Percentiles rank a stretch among this genome's conserved stretches.
Evolutionary conservation across 2,113 vertebrate genomes (phyloP).

Genomic region (Sander vitreus): DNA sequence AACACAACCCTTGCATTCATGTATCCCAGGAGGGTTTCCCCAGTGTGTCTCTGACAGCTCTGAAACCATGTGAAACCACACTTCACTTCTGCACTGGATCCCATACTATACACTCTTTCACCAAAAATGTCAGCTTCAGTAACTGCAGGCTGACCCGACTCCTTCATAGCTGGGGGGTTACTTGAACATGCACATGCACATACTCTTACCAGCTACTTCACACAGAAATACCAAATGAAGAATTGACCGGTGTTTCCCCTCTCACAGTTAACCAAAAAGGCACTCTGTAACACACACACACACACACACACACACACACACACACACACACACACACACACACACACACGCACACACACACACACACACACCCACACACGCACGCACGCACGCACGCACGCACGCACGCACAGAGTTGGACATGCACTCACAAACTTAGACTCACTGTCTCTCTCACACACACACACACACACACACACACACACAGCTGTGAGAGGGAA

Average conservation of each 20-base stretch:
- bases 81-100: conserved; percentile 24
- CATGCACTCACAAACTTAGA: conserved; percentile 52
- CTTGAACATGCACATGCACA: background rate
- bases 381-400: conserved; percentile 7
- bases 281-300: conserved; percentile 28
- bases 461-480: conserved; percentile 53
- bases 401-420: conserved; percentile 33
- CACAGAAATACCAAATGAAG: conserved; percentile 56
- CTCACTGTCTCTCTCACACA: conserved; percentile 2
- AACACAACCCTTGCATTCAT: background rate
- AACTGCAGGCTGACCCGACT: conserved; percentile 1
- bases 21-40: conserved; percentile 60
- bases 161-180: background rate
- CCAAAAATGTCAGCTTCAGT: conserved; percentile 19
- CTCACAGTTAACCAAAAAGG: conserved; percentile 18
- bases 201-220: background rate
- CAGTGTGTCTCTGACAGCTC: conserved; percentile 2
- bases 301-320: conserved; percentile 27
- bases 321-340: conserved; percentile 16
- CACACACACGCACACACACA: conserved; percentile 46
- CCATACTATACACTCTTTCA: background rate
- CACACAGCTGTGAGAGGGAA: conserved; percentile 86
- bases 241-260: conserved; percentile 79
- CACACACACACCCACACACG: conserved; percentile 13
- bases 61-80: conserved; percentile 38